A percentile compares a stretch with the other conserved stretches of the same genome.
These are phyloP conservation scores for Muricea muricata DNA, from an alignment of 92 coral and sea anemone genomes.

Conservation along the genomic window DNA sequence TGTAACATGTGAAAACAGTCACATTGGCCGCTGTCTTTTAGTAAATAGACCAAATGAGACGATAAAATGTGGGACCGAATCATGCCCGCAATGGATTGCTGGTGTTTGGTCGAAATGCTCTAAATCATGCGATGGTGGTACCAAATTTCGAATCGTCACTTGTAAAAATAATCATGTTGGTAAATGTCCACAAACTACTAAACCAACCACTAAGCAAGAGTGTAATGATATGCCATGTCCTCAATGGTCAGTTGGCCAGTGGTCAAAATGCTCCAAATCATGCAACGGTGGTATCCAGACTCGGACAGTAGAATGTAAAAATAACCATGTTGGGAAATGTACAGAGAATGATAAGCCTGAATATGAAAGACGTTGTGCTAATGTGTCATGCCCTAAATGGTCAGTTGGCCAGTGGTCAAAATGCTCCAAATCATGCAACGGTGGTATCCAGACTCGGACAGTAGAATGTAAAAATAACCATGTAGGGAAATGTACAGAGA, in stretches of 20 bases:
- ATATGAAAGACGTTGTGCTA: neutral
- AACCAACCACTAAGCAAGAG: conserved; percentile 4
- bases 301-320: conserved; percentile 65
- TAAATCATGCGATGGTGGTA: conserved; percentile 60
- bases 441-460: too few relatives aligned
- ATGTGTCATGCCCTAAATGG: conserved; percentile 15
- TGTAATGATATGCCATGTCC: conserved; percentile 43
- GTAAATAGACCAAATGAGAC: neutral
- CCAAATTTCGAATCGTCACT: conserved; percentile 26
- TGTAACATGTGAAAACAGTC: conserved; percentile 38
- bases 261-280: conserved; percentile 61
- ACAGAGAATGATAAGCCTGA: conserved; percentile 6
- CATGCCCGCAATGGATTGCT: conserved; percentile 45
- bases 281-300: conserved; percentile 76
- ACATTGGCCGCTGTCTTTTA: conserved; percentile 24
- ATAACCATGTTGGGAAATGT: conserved; percentile 36
- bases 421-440: conserved; percentile 57
- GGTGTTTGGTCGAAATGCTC: conserved; percentile 53
- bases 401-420: conserved; percentile 27
- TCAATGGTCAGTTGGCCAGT: conserved; percentile 54
- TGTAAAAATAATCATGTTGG: conserved; percentile 54
- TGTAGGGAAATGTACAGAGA: too few relatives aligned
- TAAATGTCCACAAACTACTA: neutral
- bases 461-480: too few relatives aligned
- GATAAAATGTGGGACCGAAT: conserved; percentile 29